phyloP scores from a whole-genome alignment of 2,797 vertebrate species.

The Valencia hispanica region DNA sequence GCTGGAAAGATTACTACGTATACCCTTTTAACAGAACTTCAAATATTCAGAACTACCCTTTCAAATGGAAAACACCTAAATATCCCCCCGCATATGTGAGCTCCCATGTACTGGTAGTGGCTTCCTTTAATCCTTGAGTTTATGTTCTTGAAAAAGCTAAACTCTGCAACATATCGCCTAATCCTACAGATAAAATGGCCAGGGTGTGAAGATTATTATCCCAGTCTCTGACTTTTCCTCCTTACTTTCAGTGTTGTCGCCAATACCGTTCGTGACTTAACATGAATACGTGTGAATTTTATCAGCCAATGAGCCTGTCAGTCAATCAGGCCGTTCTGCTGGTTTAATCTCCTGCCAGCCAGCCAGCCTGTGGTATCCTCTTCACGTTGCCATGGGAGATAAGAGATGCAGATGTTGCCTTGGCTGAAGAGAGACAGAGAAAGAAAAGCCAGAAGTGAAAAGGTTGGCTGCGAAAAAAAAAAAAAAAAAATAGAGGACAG shows the following conservation, averaged over 20 bases:
- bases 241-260: conserved; percentile 2
- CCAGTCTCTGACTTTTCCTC: conserved; percentile 18
- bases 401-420: conserved; percentile 56
- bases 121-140: not conserved
- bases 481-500: not conserved
- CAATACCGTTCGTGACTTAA: conserved; percentile 39
- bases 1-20: not conserved
- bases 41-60: not conserved
- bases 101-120: not conserved
- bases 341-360: conserved; percentile 36
- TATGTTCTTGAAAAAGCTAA: not conserved
- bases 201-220: conserved; percentile 1
- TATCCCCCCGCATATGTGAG: no score
- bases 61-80: not conserved
- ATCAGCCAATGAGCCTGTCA: conserved; percentile 16
- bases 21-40: not conserved
- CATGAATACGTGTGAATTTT: conserved; percentile 40
- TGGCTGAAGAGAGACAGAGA: conserved; percentile 7
- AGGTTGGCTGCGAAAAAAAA: not conserved
- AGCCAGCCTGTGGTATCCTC: not conserved
- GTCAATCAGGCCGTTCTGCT: conserved; percentile 19
- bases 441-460: not conserved
- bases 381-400: conserved; percentile 61
- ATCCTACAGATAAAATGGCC: not conserved
- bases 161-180: not conserved